Percentiles rank a stretch among this genome's conserved stretches.
These are phyloP conservation scores for Trachelus tabidus DNA, from an alignment of 2,888 invertebrate species.

Conservation along the genomic window DNA sequence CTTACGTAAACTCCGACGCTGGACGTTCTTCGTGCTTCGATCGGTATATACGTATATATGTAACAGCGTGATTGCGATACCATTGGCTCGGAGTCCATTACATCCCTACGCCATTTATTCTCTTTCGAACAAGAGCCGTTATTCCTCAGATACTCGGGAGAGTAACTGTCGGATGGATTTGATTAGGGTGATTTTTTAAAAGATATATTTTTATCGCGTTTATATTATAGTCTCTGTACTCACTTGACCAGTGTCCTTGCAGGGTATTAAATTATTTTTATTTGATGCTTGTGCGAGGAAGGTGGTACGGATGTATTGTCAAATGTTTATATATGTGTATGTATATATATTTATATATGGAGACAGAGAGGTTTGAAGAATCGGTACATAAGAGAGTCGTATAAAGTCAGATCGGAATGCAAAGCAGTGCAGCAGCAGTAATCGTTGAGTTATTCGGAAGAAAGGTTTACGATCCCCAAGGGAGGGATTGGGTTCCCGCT, in stretches of 20 bases:
- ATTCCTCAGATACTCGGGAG: not conserved
- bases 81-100: not conserved
- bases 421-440: conserved; percentile 8
- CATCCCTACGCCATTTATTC: not conserved
- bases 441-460: conserved; percentile 24
- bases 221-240: not conserved
- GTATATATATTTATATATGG: not conserved
- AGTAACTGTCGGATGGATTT: not conserved
- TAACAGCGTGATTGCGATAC: not conserved
- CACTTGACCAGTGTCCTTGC: not conserved
- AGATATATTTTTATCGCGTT: not conserved
- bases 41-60: not conserved
- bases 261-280: not conserved
- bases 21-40: not conserved
- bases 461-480: conserved; percentile 39
- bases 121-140: not conserved
- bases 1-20: not conserved
- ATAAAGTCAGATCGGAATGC: not conserved
- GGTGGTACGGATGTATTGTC: not conserved
- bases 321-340: not conserved
- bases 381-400: not conserved
- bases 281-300: not conserved
- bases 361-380: not conserved
- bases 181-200: not conserved
- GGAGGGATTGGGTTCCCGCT: conserved; percentile 51